Evolutionary conservation across 2,888 invertebrate species (phyloP), one percentile per base, ranked within the genome.

Genomic region (Aphodius sticticus): DNA sequence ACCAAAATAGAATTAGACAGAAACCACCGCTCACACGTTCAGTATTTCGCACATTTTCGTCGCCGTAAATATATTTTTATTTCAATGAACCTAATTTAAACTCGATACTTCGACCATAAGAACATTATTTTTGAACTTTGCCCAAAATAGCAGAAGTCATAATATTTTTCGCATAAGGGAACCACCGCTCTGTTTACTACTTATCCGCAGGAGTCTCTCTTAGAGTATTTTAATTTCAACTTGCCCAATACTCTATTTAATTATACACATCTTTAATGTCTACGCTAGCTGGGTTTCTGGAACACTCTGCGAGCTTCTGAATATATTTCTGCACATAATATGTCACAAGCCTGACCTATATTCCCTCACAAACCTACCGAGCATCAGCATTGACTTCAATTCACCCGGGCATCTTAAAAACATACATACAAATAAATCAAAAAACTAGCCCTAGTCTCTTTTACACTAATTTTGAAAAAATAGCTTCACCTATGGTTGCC

Each of bases 1-100:
- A 35, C 78, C 74, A 74, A 78, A 78, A 78, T 78, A 78, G 78
- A 78, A 78, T 53, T 53, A 53, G 53, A 53, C 53, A 53, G 53
- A 53, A 53, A 53, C 53, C 53, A 53, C 53, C 12, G 53, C 36
- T 35, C 0, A 72, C 16, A 72, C 16, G 36, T 9, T 16, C 6
- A 72, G n/a, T 74, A 74, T 74, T 74, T 16, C 6, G 35, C 35
- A 74, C n/a, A 36, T 26, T 26, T 74, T 35, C 36, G 16, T 16
- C 74, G 6, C 14, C 16, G 74, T 16, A 74, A n/a, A 26, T 74
- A 26, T 12, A 26, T 6, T 36, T 74, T 36, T 26, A 26, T 74
- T 74, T 74, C 37, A 74, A 74, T 53, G 53, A 5, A 53, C 53
- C 53, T 53, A 53, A 53, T 53, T 53, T 53, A 53, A 53, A 53